Percentiles rank a stretch among this genome's conserved stretches.
Conservation (phyloP, 2,113 vertebrate genomes). For the Pachycephala philippinensis region DNA sequence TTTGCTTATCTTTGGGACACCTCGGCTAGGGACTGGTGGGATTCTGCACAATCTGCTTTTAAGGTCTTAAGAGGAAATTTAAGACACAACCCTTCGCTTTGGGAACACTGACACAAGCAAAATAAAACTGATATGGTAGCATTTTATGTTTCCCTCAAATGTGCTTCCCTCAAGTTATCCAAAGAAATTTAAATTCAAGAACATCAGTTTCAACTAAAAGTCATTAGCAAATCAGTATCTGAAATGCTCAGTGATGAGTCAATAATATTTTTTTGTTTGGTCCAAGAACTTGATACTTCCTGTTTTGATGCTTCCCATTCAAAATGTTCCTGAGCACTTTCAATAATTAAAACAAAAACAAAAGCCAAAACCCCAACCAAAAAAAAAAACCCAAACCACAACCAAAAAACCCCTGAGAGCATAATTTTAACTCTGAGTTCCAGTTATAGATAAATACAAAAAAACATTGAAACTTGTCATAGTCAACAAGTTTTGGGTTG, state of each 20-base stretch:
- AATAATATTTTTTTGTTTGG: not conserved
- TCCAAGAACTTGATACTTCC: not conserved
- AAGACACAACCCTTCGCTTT: not conserved
- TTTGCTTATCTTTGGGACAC: not conserved
- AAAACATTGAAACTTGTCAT: not conserved
- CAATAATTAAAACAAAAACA: not conserved
- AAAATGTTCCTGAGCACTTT: not conserved
- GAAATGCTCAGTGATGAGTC: not conserved
- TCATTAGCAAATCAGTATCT: not conserved
- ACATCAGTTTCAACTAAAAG: not conserved
- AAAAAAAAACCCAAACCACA: not conserved
- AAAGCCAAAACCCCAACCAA: not conserved
- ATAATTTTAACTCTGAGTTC: not conserved
- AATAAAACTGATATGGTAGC: not conserved
- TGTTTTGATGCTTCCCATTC: not conserved
- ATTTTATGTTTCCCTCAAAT: not conserved
- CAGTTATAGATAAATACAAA: not conserved
- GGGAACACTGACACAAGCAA: not conserved
- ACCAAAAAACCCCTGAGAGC: not conserved
- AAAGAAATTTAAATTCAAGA: not conserved
- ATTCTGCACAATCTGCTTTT: not conserved
- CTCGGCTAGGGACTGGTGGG: not conserved
- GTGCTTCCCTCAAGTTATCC: not conserved
- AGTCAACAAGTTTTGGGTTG: not conserved
- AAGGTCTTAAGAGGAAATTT: not conserved